A percentile compares a stretch with the other conserved stretches of the same genome.
phyloP scores from a whole-genome alignment of 2,797 vertebrate genomes.

The Xiphorhynchus erythropygius region DNA sequence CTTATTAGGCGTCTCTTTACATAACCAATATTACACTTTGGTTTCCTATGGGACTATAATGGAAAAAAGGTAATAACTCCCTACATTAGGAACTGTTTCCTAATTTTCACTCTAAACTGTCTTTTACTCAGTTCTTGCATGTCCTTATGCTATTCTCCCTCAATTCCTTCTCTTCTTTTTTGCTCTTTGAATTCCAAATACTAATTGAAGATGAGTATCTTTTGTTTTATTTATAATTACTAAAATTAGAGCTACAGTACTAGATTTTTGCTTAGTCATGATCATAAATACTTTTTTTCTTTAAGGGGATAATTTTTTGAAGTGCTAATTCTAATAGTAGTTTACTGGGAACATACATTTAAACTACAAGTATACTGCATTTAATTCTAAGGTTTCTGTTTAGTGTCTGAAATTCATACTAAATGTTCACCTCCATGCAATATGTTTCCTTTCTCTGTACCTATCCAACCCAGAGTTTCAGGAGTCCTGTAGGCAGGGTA shows the following conservation, averaged over 20 bases:
- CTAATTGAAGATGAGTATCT: neutral
- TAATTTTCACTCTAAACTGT: neutral
- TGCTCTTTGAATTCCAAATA: neutral
- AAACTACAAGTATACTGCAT: neutral
- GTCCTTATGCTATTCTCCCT: neutral
- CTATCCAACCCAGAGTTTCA: neutral
- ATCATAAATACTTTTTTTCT: neutral
- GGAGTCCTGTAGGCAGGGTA: neutral
- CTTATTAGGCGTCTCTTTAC: neutral
- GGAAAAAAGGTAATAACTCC: neutral
- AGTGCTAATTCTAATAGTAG: neutral
- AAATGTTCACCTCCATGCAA: neutral
- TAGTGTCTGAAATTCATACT: neutral
- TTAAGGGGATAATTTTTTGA: neutral
- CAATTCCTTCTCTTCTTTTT: neutral
- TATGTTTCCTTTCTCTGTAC: neutral
- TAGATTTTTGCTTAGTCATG: neutral
- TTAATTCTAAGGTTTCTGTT: neutral
- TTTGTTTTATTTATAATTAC: neutral
- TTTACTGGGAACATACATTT: neutral
- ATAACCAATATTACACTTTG: neutral
- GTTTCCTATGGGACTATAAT: neutral
- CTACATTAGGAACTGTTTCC: neutral
- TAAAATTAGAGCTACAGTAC: neutral
- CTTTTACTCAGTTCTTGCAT: neutral